Percentiles rank a stretch among this genome's conserved stretches.
Conservation (phyloP, 2,888 invertebrate species). For the Latrodectus elegans region DNA sequence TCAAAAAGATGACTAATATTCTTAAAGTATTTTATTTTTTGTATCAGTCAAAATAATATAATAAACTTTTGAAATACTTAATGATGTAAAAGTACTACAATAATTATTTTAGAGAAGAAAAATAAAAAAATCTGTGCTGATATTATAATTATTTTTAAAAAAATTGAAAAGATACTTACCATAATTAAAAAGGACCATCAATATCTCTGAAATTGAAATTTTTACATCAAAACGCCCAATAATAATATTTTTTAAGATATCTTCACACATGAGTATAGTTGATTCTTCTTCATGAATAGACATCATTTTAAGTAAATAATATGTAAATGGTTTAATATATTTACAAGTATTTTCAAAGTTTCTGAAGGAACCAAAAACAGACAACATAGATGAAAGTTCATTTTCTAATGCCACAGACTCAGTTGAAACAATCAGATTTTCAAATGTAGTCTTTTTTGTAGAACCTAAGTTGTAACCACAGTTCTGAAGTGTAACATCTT, state of each 20-base stretch:
- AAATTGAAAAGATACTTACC: slow-evolving; percentile 11
- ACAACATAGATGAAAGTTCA: not conserved
- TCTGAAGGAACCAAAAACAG: not conserved
- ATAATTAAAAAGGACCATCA: slow-evolving; percentile 36
- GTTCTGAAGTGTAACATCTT: slow-evolving; percentile 10
- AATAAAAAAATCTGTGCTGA: not conserved
- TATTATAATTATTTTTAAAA: no score
- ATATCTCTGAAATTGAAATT: not conserved
- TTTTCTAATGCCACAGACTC: not conserved
- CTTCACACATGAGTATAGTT: not conserved
- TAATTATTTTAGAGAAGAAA: not conserved
- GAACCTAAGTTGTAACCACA: slow-evolving; percentile 4
- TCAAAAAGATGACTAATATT: not conserved
- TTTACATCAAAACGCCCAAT: not conserved
- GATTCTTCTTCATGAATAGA: slow-evolving; percentile 1
- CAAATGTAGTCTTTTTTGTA: not conserved
- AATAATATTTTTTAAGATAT: not conserved
- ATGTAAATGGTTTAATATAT: not conserved
- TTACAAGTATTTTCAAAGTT: not conserved
- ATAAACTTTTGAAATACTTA: not conserved
- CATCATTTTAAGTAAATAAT: slow-evolving; percentile 12
- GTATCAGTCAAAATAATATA: not conserved
- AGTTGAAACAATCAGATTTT: slow-evolving; percentile 5
- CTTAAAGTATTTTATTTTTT: not conserved
- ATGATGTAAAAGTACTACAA: not conserved